phyloP scores from a whole-genome alignment of 2,888 invertebrate species.

The Macrophya alboannulata region DNA sequence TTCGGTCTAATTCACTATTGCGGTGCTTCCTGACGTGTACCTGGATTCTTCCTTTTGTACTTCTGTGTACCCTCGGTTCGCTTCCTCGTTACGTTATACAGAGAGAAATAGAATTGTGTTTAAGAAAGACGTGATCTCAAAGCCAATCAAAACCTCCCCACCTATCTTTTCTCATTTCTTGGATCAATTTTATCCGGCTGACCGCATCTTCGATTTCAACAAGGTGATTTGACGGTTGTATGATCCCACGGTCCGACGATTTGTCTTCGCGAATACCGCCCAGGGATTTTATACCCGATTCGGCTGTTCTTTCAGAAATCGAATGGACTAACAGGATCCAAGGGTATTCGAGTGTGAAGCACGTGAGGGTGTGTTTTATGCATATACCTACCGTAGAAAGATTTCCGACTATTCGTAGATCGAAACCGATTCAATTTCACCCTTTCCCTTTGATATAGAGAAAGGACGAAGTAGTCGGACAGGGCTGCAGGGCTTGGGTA shows the following conservation, averaged over 20 bases:
- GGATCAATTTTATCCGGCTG: conserved; percentile 32
- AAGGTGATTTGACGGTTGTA: conserved; percentile 40
- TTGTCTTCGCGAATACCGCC: conserved; percentile 9
- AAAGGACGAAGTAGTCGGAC: neutral
- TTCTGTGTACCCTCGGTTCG: neutral
- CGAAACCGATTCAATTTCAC: conserved; percentile 24
- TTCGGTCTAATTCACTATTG: conserved; percentile 54
- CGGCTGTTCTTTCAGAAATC: conserved; percentile 9
- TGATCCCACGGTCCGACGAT: conserved; percentile 17
- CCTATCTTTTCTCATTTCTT: neutral
- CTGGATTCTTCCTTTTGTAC: neutral
- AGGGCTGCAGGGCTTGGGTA: neutral
- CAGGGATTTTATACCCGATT: conserved; percentile 1
- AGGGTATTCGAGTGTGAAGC: conserved; percentile 16
- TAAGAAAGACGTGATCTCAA: conserved; percentile 7
- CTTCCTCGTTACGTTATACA: neutral
- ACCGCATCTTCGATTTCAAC: conserved; percentile 37
- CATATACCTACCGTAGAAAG: conserved; percentile 21
- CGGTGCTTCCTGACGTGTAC: conserved; percentile 36
- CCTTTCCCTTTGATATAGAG: neutral
- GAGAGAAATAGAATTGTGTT: conserved; percentile 26
- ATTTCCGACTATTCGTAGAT: neutral
- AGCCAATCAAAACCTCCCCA: conserved; percentile 14
- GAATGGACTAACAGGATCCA: conserved; percentile 29
- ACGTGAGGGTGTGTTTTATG: conserved; percentile 30